These are phyloP conservation scores for Macrostomum cliftonense DNA, from an alignment of 2,888 invertebrate genomes.

Conservation along the genomic window DNA sequence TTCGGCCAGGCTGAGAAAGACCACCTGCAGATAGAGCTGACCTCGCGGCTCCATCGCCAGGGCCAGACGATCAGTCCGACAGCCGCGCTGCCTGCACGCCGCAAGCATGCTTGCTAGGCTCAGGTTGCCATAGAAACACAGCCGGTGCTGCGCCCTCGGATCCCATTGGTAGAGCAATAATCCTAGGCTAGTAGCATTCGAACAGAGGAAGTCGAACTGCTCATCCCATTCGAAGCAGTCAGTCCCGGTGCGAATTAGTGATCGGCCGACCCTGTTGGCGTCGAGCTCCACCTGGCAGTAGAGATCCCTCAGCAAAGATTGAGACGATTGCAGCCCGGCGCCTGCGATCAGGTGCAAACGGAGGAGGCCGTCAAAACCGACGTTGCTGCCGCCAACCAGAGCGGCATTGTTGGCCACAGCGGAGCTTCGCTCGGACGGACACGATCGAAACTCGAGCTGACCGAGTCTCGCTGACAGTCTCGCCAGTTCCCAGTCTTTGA, in stretches of 20 bases:
- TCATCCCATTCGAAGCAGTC: constrained; percentile 98
- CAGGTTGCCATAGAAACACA: constrained; percentile 52
- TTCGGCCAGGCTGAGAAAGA: constrained; percentile 15
- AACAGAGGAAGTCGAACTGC: constrained; percentile 84
- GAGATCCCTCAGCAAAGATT: constrained; percentile 48
- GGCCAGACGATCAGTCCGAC: constrained; percentile 45
- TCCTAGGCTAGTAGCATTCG: constrained; percentile 77
- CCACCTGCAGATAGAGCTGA: constrained; percentile 42
- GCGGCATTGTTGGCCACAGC: no score
- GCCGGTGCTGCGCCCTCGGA: constrained; percentile 83
- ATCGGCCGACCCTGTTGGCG: constrained; percentile 80
- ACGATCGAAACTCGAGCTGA: no score
- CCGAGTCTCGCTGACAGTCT: no score
- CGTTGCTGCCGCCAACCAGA: no score
- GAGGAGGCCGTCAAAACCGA: constrained; percentile 26
- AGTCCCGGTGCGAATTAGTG: constrained; percentile 82
- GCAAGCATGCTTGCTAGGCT: constrained; percentile 15
- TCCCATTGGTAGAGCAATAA: constrained; percentile 97
- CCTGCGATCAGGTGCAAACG: constrained; percentile 38
- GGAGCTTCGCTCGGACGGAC: not conserved
- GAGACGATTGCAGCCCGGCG: constrained; percentile 37
- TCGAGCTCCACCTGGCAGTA: constrained; percentile 96
- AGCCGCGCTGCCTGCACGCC: constrained; percentile 1
- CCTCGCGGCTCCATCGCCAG: constrained; percentile 74
- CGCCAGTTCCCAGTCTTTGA: no score